phyloP scores from a whole-genome alignment of 2,888 invertebrate species.

The Ornithoptera alexandrae region DNA sequence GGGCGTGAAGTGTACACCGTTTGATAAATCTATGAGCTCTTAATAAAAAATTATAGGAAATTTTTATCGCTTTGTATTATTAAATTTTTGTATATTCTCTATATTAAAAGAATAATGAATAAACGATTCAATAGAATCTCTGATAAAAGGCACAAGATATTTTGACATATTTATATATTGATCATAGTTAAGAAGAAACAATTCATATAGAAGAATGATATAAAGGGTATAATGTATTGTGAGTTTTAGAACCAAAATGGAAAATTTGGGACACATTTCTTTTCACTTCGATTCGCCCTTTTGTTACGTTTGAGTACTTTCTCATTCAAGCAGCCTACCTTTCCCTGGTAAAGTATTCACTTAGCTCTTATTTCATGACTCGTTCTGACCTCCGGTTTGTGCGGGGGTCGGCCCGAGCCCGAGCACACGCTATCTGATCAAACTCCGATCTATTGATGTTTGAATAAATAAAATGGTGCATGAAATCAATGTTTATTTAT shows the following conservation, averaged over 20 bases:
- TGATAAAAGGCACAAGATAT: neutral
- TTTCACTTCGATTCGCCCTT: slow-evolving; percentile 14
- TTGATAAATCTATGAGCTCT: slow-evolving; percentile 13
- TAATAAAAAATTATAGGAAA: slow-evolving; percentile 7
- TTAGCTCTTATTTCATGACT: slow-evolving; percentile 66
- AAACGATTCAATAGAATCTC: neutral
- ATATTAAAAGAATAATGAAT: neutral
- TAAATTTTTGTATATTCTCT: neutral
- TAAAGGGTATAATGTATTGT: neutral
- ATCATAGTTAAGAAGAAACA: too few relatives aligned
- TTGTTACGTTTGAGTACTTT: slow-evolving; percentile 30
- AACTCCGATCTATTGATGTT: slow-evolving; percentile 56
- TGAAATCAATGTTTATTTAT: slow-evolving; percentile 37
- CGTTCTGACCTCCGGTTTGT: slow-evolving; percentile 56
- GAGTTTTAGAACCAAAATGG: neutral
- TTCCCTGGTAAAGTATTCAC: slow-evolving; percentile 50
- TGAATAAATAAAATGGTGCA: slow-evolving; percentile 43
- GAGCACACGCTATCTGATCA: slow-evolving; percentile 53
- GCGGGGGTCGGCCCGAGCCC: slow-evolving; percentile 51
- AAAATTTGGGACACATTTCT: slow-evolving; percentile 9
- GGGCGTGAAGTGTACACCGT: slow-evolving; percentile 21
- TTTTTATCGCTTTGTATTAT: neutral
- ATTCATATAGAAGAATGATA: too few relatives aligned
- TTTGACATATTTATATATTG: neutral
- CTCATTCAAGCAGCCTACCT: slow-evolving; percentile 45